A percentile compares a stretch with the other conserved stretches of the same genome.
These are phyloP conservation scores for Aythya baeri DNA, from an alignment of 2,113 vertebrate species.

Conservation along the genomic window DNA sequence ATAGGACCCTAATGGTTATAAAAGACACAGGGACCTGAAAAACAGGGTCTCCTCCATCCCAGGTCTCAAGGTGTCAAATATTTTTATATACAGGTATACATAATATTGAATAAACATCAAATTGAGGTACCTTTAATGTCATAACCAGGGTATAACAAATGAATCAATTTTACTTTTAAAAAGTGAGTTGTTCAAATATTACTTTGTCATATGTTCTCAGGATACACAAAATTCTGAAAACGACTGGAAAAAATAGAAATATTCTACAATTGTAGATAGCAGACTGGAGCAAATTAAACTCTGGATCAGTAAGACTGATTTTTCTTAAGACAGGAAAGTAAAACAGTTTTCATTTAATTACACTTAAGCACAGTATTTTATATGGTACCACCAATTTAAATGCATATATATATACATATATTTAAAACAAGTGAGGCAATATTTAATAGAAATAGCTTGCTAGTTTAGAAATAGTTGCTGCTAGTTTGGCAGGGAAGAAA, in stretches of 20 bases:
- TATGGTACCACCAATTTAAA: fast-evolving
- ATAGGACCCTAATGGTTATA: not conserved
- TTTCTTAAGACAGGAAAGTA: not conserved
- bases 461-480: not conserved
- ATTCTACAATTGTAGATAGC: not conserved
- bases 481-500: not conserved
- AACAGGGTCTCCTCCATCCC: not conserved
- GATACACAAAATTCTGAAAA: not conserved
- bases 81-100: not conserved
- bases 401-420: too few species aligned
- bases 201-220: not conserved
- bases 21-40: not conserved
- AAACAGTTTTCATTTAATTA: not conserved
- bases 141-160: not conserved
- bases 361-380: not conserved
- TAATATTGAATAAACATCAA: not conserved
- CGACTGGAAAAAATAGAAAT: not conserved
- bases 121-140: not conserved
- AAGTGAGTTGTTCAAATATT: not conserved
- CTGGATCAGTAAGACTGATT: not conserved
- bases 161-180: not conserved
- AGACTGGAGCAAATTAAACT: not conserved
- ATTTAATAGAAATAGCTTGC: not conserved
- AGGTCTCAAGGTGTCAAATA: not conserved
- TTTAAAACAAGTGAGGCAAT: not conserved